Percentiles rank a stretch among this genome's conserved stretches.
Conservation (phyloP, 2,797 vertebrate genomes). For the Aeoliscus strigatus region DNA sequence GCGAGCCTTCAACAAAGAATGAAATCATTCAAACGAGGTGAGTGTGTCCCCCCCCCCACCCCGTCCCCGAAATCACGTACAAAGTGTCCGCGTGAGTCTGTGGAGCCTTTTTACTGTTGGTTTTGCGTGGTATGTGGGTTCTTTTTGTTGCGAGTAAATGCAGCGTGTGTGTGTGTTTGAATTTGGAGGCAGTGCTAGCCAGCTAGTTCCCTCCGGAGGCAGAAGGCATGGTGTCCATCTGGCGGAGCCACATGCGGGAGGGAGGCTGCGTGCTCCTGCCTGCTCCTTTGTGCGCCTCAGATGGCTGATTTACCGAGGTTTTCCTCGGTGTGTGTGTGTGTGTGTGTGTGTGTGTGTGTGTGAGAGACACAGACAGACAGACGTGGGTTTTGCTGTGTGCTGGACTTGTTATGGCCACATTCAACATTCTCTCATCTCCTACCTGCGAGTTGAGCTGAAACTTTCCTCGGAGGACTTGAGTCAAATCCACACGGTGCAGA, state of each 20-base stretch:
- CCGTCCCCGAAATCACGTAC: conserved; percentile 5
- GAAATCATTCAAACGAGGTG: conserved; percentile 80
- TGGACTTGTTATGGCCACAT: background rate
- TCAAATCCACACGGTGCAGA: no score
- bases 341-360: background rate
- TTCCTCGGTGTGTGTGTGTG: conserved; percentile 2
- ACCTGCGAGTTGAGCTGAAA: background rate
- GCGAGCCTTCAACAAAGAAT: conserved; percentile 76
- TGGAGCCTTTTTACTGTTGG: conserved; percentile 31
- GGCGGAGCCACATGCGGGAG: conserved; percentile 66
- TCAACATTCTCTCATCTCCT: background rate
- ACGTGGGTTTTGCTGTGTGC: background rate
- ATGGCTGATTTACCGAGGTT: conserved; percentile 41
- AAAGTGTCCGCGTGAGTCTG: background rate
- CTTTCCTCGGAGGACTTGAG: no score
- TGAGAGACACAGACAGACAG: background rate
- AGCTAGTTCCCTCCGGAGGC: conserved; percentile 65
- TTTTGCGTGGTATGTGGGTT: conserved; percentile 55
- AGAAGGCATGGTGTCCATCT: conserved; percentile 77
- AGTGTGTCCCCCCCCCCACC: conserved; percentile 21
- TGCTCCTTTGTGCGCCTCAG: conserved; percentile 64
- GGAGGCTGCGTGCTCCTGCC: conserved; percentile 48
- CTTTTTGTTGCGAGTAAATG: conserved; percentile 59
- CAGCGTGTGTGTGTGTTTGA: conserved; percentile 70
- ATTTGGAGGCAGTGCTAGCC: conserved; percentile 72